Percentiles rank a stretch among this genome's conserved stretches.
Conservation (phyloP, 2,888 invertebrate species). For the Scaptomyza parva region DNA sequence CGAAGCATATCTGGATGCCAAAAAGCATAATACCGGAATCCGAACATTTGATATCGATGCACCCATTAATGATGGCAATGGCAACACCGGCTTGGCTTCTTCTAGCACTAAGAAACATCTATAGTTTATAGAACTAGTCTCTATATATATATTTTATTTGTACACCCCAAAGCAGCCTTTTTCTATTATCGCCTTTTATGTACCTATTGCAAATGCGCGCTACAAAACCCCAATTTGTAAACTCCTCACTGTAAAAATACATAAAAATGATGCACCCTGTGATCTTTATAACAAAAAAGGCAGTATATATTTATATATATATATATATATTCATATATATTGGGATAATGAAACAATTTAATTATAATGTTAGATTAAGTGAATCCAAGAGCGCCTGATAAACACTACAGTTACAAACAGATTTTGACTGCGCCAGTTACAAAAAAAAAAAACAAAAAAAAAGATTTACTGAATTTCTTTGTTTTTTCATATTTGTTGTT, state of each 20-base stretch:
- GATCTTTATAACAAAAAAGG: constrained; percentile 39
- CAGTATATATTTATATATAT: constrained; percentile 8
- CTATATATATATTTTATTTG: neutral
- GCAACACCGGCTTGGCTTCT: constrained; percentile 76
- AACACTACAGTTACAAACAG: constrained; percentile 8
- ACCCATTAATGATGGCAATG: constrained; percentile 76
- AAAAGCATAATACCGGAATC: constrained; percentile 46
- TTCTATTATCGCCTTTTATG: constrained; percentile 11
- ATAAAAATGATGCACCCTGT: constrained; percentile 34
- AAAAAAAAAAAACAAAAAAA: neutral
- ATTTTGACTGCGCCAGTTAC: constrained; percentile 72
- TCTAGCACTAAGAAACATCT: constrained; percentile 67
- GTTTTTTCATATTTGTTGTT: constrained; percentile 8
- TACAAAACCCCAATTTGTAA: constrained; percentile 36
- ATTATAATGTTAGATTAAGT: constrained; percentile 16
- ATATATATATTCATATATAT: neutral
- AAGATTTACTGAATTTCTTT: neutral
- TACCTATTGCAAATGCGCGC: constrained; percentile 41
- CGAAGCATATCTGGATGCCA: constrained; percentile 81
- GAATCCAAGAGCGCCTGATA: constrained; percentile 28
- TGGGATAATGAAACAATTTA: constrained; percentile 1
- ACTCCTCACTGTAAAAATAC: constrained; percentile 21
- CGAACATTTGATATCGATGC: constrained; percentile 82
- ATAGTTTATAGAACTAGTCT: constrained; percentile 25
- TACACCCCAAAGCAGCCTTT: constrained; percentile 7